phyloP scores from a whole-genome alignment of 2,797 vertebrate genomes.

The Enteromius mattozi region DNA sequence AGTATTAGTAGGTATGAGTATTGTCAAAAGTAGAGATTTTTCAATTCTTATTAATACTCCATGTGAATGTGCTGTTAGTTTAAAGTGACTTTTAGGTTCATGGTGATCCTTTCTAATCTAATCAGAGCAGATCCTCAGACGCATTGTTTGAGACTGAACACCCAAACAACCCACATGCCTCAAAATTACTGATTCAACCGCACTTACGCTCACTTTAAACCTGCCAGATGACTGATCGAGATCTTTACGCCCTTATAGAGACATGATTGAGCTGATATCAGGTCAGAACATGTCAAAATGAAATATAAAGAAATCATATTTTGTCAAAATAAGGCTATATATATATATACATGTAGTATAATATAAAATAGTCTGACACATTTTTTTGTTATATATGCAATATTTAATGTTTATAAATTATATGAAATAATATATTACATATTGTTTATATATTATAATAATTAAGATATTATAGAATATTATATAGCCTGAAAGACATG shows the following conservation, averaged over 20 bases:
- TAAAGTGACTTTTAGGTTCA: neutral
- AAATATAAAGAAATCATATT: neutral
- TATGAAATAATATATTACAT: neutral
- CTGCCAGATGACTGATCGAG: neutral
- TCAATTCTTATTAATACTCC: neutral
- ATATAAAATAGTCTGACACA: neutral
- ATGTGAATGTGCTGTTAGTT: neutral
- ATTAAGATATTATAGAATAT: neutral
- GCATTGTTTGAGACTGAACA: neutral
- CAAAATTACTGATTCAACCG: neutral
- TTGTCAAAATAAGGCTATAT: neutral
- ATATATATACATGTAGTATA: neutral
- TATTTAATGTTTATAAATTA: neutral
- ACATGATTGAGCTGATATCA: neutral
- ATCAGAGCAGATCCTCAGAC: neutral
- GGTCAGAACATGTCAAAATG: neutral
- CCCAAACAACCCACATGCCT: conserved; percentile 1
- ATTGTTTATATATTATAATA: neutral
- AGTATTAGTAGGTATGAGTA: neutral
- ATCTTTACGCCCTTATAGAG: neutral
- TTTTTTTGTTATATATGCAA: neutral
- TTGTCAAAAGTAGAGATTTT: neutral
- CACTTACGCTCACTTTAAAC: neutral
- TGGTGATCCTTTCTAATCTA: neutral
- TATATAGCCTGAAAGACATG: neutral